Conservation (phyloP, 1,140 invertebrate species). For the Ceratina australensis region DNA sequence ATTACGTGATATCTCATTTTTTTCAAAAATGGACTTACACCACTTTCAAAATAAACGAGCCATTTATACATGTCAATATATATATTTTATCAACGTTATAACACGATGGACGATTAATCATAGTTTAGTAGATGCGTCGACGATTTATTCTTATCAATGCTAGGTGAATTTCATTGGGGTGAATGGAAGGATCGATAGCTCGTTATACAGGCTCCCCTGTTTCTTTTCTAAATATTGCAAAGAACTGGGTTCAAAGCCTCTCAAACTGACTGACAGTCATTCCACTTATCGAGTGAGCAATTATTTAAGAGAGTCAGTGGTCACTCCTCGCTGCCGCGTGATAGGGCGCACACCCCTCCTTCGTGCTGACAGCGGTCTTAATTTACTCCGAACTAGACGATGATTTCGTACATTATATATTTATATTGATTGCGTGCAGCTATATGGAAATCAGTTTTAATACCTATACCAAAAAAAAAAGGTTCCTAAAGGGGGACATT, state of each 20-base stretch:
- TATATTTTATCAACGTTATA: no score
- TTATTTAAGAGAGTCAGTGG: conserved; percentile 57
- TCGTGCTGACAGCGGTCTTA: not conserved
- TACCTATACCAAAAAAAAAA: no score
- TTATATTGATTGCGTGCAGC: not conserved
- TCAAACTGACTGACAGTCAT: conserved; percentile 36
- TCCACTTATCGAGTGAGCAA: conserved; percentile 48
- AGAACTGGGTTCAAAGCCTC: conserved; percentile 14
- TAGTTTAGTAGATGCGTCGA: not conserved
- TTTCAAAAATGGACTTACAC: no score
- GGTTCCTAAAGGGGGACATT: no score
- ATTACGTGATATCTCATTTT: no score
- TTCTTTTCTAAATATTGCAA: conserved; percentile 51
- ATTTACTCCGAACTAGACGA: not conserved
- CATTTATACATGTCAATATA: no score
- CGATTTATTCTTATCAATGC: not conserved
- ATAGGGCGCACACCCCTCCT: conserved; percentile 54
- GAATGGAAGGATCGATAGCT: conserved; percentile 45
- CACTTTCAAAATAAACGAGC: no score
- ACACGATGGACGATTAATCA: no score
- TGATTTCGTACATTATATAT: not conserved
- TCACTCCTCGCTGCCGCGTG: conserved; percentile 57
- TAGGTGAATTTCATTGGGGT: not conserved
- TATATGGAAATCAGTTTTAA: not conserved
- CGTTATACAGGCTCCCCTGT: conserved; percentile 28